Conservation (phyloP, 35 echinoderm and acorn worm species). For the Apostichopus californicus region DNA sequence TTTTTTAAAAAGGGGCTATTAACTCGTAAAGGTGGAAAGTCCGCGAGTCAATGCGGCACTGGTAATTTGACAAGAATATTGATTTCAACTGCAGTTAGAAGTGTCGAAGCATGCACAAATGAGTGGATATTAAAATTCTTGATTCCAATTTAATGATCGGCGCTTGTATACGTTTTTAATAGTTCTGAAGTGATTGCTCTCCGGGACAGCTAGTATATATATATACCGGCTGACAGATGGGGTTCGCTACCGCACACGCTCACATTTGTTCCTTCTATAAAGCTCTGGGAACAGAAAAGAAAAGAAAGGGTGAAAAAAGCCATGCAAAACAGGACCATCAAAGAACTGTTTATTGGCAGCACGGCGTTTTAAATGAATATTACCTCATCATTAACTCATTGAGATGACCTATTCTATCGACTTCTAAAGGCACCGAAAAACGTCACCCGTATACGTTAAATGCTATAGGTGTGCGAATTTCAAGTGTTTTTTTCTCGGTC, state of each 20-base stretch:
- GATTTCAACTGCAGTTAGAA: constrained; percentile 46
- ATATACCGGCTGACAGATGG: constrained; percentile 28
- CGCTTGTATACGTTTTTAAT: constrained; percentile 48
- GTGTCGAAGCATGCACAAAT: constrained; percentile 40
- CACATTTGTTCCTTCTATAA: constrained; percentile 39
- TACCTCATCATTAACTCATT: constrained; percentile 45
- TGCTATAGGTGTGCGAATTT: neutral
- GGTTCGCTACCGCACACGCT: neutral
- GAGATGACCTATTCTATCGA: constrained; percentile 27
- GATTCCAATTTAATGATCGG: constrained; percentile 49
- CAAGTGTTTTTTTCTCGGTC: constrained; percentile 12
- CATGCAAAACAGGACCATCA: constrained; percentile 34
- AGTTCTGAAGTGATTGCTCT: constrained; percentile 32
- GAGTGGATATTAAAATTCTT: constrained; percentile 54
- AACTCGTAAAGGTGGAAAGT: constrained; percentile 41
- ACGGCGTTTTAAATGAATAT: constrained; percentile 50
- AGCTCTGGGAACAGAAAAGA: neutral
- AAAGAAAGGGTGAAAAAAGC: neutral
- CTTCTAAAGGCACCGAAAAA: constrained; percentile 38
- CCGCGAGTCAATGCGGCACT: constrained; percentile 39
- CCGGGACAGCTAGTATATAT: neutral
- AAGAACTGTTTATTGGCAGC: constrained; percentile 51
- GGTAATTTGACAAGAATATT: constrained; percentile 43
- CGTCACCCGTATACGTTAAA: neutral
- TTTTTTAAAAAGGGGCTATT: constrained; percentile 23